Conservation (phyloP, 2,797 vertebrate genomes). For the Ambastaia sidthimunki region DNA sequence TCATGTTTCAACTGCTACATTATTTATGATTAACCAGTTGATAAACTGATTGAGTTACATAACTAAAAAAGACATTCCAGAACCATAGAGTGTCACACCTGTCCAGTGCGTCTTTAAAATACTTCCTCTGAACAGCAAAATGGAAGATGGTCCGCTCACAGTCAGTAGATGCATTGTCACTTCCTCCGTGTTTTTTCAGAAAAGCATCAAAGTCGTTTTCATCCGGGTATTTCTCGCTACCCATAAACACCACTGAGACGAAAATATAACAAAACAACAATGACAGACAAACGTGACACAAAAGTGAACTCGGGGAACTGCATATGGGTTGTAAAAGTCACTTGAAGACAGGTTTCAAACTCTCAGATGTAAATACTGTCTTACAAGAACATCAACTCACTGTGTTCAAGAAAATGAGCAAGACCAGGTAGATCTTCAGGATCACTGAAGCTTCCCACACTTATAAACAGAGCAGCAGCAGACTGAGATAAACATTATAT, state of each 20-base stretch:
- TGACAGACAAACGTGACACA: background rate
- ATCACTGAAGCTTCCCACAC: constrained; percentile 95
- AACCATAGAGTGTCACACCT: constrained; percentile 76
- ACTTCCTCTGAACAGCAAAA: constrained; percentile 92
- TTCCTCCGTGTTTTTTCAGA: constrained; percentile 95
- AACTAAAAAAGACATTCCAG: no score
- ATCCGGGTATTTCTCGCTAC: constrained; percentile 92
- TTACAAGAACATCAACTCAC: constrained; percentile 75
- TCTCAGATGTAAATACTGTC: no score
- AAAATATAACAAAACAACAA: background rate
- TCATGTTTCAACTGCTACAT: no score
- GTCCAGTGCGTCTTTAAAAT: constrained; percentile 91
- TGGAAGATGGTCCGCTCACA: constrained; percentile 95
- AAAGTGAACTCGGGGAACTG: background rate
- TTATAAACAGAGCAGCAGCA: constrained; percentile 92
- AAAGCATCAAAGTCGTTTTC: constrained; percentile 96
- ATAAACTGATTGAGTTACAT: no score
- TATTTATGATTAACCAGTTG: no score
- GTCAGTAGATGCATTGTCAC: constrained; percentile 95
- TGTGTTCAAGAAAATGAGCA: constrained; percentile 98
- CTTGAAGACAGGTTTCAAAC: no score
- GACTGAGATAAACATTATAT: constrained; percentile 84
- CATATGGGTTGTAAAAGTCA: no score
- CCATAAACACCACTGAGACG: constrained; percentile 97
- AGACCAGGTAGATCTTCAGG: constrained; percentile 93